These are phyloP conservation scores for Drosophila sproati DNA, from an alignment of 1,140 invertebrate genomes.

Conservation along the genomic window DNA sequence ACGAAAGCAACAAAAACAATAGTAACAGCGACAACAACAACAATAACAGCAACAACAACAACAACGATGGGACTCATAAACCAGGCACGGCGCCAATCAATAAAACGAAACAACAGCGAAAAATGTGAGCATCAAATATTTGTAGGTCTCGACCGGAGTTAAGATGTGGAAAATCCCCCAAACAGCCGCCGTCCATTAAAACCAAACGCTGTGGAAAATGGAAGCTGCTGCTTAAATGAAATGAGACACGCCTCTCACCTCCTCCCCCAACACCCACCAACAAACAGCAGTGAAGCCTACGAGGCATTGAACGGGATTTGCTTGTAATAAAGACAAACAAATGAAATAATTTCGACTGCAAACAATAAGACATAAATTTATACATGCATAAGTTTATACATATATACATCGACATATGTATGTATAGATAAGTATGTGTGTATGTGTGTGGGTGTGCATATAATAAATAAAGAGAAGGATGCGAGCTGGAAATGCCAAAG, in stretches of 20 bases:
- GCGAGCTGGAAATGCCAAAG: conserved; percentile 26
- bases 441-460: not conserved
- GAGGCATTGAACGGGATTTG: conserved; percentile 71
- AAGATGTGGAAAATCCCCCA: conserved; percentile 78
- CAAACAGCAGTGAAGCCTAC: conserved; percentile 5
- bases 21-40: conserved; percentile 8
- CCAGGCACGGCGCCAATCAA: conserved; percentile 73
- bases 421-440: conserved; percentile 34
- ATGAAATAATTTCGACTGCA: conserved; percentile 81
- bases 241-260: conserved; percentile 19
- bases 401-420: conserved; percentile 32
- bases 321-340: conserved; percentile 81
- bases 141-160: conserved; percentile 76
- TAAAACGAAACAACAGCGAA: conserved; percentile 67
- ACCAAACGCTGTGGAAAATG: conserved; percentile 80
- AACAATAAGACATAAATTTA: conserved; percentile 82
- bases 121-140: conserved; percentile 79
- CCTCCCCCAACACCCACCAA: not conserved
- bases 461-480: conserved; percentile 37
- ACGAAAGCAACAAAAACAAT: conserved; percentile 29
- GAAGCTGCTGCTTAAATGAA: conserved; percentile 45
- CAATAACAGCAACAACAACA: conserved; percentile 3
- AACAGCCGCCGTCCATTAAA: conserved; percentile 70
- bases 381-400: conserved; percentile 45
- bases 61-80: conserved; percentile 53